These are phyloP conservation scores for Drosophila oshimai DNA, from an alignment of 1,140 invertebrate genomes.

Conservation along the genomic window DNA sequence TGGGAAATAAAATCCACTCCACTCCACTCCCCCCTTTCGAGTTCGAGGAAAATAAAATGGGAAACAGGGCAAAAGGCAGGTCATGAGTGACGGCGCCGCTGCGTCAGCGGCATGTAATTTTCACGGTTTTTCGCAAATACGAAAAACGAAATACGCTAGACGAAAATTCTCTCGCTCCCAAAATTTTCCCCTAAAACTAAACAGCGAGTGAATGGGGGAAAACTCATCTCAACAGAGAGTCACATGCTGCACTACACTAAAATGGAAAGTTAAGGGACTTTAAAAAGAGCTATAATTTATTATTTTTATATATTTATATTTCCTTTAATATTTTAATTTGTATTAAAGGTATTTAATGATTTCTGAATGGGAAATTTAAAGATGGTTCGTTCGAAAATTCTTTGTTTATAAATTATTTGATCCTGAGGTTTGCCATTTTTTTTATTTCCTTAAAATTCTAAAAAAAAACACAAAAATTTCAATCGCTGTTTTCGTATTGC, in stretches of 20 bases:
- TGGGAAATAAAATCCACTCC: background rate
- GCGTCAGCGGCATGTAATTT: conserved; percentile 77
- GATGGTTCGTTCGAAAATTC: too few relatives aligned
- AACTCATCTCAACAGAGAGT: background rate
- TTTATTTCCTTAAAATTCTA: too few relatives aligned
- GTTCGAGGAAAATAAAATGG: conserved; percentile 35
- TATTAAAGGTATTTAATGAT: too few relatives aligned
- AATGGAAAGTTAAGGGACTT: background rate
- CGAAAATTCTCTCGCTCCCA: conserved; percentile 38
- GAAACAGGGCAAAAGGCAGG: conserved; percentile 6
- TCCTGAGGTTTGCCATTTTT: too few relatives aligned
- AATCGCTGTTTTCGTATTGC: too few relatives aligned
- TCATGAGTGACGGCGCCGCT: conserved; percentile 73
- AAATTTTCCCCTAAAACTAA: conserved; percentile 9
- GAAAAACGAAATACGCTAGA: conserved; percentile 66
- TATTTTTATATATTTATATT: too few relatives aligned
- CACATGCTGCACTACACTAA: background rate
- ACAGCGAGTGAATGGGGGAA: background rate
- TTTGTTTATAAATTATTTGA: too few relatives aligned
- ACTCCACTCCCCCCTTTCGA: background rate
- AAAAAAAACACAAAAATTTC: too few relatives aligned
- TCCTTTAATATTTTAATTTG: background rate
- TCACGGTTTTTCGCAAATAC: conserved; percentile 74
- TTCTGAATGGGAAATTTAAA: too few relatives aligned
- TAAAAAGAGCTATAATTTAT: too few relatives aligned